phyloP scores from a whole-genome alignment of 2,888 invertebrate genomes.

The Buathra laborator region DNA sequence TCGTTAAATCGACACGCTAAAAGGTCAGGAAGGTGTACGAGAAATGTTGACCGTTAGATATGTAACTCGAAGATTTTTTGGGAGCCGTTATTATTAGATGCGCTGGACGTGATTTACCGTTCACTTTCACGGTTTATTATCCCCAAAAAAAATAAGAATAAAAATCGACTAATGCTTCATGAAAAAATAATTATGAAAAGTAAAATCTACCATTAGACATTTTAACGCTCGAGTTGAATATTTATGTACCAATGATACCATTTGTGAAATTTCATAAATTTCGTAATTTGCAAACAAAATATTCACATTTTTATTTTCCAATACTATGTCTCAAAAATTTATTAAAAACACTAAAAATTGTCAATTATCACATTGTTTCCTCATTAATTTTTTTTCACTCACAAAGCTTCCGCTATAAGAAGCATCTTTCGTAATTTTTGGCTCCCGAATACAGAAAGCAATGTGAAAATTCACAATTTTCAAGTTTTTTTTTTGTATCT shows the following conservation, averaged over 20 bases:
- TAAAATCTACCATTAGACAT: background rate
- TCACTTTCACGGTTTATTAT: constrained; percentile 3
- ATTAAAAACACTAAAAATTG: too few relatives aligned
- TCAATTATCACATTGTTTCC: too few relatives aligned
- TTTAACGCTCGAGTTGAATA: background rate
- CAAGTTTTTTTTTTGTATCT: too few relatives aligned
- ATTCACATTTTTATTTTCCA: too few relatives aligned
- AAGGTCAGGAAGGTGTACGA: constrained; percentile 49
- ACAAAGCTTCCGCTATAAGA: too few relatives aligned
- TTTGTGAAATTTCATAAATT: background rate
- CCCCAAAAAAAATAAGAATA: background rate
- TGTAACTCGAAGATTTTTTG: constrained; percentile 20
- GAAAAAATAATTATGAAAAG: background rate
- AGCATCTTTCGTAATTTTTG: too few relatives aligned
- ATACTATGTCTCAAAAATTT: too few relatives aligned
- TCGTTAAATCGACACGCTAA: constrained; percentile 43
- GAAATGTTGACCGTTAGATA: constrained; percentile 53
- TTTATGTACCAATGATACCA: background rate
- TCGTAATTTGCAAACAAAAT: background rate
- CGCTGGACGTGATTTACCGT: constrained; percentile 12
- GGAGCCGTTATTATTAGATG: constrained; percentile 41
- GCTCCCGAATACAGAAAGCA: too few relatives aligned
- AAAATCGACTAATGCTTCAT: background rate
- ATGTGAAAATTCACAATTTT: too few relatives aligned
- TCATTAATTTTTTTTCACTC: too few relatives aligned